phyloP scores from a whole-genome alignment of 2,797 vertebrate species.

The Pipistrellus kuhlii region DNA sequence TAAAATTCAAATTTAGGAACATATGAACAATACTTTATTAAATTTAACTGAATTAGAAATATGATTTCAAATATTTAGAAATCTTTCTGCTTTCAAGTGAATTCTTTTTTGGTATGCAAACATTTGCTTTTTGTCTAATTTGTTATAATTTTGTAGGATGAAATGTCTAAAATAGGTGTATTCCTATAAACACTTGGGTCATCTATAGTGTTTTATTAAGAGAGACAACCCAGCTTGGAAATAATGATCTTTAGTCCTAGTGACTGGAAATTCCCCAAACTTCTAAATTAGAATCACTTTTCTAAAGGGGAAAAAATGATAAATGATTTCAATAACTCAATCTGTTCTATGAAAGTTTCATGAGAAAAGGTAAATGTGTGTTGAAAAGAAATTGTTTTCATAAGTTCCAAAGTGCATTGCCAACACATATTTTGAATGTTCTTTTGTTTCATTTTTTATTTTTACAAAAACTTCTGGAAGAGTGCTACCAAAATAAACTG shows the following conservation, averaged over 20 bases:
- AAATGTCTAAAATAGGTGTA: constrained; percentile 2
- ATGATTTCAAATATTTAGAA: not conserved
- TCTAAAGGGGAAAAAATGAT: not conserved
- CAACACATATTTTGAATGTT: not conserved
- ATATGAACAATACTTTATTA: not conserved
- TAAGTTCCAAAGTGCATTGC: not conserved
- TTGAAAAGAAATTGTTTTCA: constrained; percentile 13
- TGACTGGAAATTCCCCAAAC: not conserved
- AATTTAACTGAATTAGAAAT: not conserved
- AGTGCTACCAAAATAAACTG: not conserved
- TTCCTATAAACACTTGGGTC: not conserved
- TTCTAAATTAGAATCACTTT: not conserved
- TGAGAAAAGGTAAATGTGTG: constrained; percentile 39
- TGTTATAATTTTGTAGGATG: not conserved
- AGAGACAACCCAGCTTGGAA: not conserved
- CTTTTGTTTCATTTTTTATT: constrained; percentile 27
- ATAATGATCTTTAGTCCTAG: not conserved
- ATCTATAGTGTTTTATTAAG: constrained; percentile 11
- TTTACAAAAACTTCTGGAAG: constrained; percentile 36
- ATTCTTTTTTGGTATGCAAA: constrained; percentile 6
- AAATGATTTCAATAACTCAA: constrained; percentile 56
- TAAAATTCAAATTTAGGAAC: constrained; percentile 31
- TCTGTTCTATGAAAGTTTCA: constrained; percentile 33
- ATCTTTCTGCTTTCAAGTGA: not conserved
- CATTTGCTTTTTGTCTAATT: not conserved